Base-by-base conservation (phyloP, 92 coral and sea anemone species). In the Parazoanthus atlanticus region DNA sequence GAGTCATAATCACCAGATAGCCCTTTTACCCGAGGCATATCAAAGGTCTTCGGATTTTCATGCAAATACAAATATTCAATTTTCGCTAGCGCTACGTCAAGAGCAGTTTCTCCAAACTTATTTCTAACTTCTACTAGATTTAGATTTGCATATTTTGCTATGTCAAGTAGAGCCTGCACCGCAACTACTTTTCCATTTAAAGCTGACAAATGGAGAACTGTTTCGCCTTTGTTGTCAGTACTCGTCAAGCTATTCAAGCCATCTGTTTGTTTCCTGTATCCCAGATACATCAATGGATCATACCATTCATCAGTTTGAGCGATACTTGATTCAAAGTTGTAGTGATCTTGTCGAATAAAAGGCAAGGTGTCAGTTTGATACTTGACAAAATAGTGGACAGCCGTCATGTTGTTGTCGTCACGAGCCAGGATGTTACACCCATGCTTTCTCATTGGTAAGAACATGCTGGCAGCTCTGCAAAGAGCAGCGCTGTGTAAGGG, bases 401-500 rank as follows among this genome's bases (percentile, higher is more conserved):
- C 84, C 40, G 86, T 85, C 92, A 90, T 80, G 3, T 67, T 86
- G 0, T 79, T 19, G 23, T 17, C 43, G 19, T 90, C 92, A 12
- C 15, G 40, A 40, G 83, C 49, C 6, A 54, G 5, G 25, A 13
- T 21, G 74, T 86, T 29, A 46, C 90, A 52, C 0, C 90, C 92
- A 7, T 74, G 61, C 6, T 86, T 69, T 0, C 80, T 12, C 79
- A 90, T 16, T 6, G 77, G 84, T 26, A 40, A 26, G 4, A 90
- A 58, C 4, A 81, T 69, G 6, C 5, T 31, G 7, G 82, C 86
- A 1, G 92, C 86, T 0, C 61, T 80, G 8, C 92, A 90, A 2
- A 81, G n/a, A 2, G 92, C 92, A 19, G 92, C 92, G 21, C 92
- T 90, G 40, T 90, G 92, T 33, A 90, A 81, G 1, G 92, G 92